A percentile compares a stretch with the other conserved stretches of the same genome.
Conservation (phyloP, 2,797 vertebrate genomes). For the Saxicola maurus region DNA sequence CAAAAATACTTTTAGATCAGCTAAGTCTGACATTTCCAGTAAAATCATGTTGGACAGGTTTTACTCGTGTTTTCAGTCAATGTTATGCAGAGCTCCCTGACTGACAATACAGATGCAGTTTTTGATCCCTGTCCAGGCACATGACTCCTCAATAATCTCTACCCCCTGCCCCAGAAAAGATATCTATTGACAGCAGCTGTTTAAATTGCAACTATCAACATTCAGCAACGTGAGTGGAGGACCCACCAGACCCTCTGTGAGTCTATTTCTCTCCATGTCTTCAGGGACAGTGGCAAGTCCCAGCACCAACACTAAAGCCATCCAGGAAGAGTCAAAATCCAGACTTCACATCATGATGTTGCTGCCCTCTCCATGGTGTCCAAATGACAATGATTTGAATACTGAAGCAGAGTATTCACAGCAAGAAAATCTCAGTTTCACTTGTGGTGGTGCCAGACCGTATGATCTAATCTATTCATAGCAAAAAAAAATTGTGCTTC, state of each 20-base stretch:
- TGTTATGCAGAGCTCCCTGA: not conserved
- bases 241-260: not conserved
- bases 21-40: constrained; percentile 13
- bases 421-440: not conserved
- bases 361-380: not conserved
- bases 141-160: not conserved
- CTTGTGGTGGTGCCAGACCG: not conserved
- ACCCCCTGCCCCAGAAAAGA: not conserved
- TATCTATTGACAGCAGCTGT: not conserved
- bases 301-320: not conserved
- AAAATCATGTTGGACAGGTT: not conserved
- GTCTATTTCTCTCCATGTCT: not conserved
- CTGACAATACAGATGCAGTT: not conserved
- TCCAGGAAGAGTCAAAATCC: not conserved
- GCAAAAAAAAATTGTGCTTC: rapidly evolving
- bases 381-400: not conserved
- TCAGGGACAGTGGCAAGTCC: not conserved
- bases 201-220: not conserved
- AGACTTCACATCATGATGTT: not conserved
- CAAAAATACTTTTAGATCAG: constrained; percentile 18
- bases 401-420: not conserved
- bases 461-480: not conserved
- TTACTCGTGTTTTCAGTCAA: not conserved
- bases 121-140: not conserved
- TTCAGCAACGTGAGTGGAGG: rapidly evolving